Evolutionary conservation across 2,797 vertebrate genomes (phyloP).

Genomic region (Danio tinwini): DNA sequence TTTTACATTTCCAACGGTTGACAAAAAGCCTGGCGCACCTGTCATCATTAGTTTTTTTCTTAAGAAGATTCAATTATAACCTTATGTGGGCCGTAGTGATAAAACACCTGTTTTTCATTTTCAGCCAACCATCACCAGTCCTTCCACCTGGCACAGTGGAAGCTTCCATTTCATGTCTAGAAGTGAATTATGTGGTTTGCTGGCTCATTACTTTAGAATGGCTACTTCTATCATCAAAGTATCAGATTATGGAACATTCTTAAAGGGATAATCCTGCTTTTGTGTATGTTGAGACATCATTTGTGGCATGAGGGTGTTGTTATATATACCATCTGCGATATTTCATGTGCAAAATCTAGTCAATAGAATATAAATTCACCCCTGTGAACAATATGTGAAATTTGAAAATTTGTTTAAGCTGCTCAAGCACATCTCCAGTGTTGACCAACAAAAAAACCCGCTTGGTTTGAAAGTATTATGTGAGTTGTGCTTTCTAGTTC

Average conservation of each 20-base stretch:
- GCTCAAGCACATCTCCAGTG: neutral
- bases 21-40: constrained; percentile 70
- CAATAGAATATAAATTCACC: neutral
- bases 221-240: neutral
- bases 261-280: neutral
- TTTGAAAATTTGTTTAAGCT: neutral
- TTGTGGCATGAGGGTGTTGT: neutral
- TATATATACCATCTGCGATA: neutral
- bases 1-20: constrained; percentile 70
- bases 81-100: constrained; percentile 56
- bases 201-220: constrained; percentile 23
- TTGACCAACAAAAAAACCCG: neutral
- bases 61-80: constrained; percentile 62
- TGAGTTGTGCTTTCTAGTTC: neutral
- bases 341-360: neutral
- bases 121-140: constrained; percentile 30
- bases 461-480: neutral
- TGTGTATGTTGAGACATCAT: neutral
- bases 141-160: constrained; percentile 4
- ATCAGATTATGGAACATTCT: neutral
- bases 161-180: constrained; percentile 40
- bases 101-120: constrained; percentile 63
- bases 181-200: constrained; percentile 45
- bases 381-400: no score
- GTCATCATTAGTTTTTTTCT: constrained; percentile 74